Conservation (phyloP, 2,113 vertebrate genomes). For the Amblyopsis rosae region DNA sequence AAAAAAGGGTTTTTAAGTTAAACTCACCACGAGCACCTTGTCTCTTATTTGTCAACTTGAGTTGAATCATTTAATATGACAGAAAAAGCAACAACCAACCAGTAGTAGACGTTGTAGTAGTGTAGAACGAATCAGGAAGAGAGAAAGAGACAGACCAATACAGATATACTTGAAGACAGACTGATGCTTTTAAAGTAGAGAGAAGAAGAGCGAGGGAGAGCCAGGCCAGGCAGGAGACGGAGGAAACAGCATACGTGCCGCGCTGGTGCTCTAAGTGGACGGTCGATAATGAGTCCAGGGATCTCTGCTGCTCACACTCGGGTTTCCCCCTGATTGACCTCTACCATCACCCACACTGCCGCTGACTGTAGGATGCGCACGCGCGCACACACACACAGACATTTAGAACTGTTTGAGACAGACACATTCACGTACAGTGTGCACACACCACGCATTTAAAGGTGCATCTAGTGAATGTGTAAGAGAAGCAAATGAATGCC, state of each 20-base stretch:
- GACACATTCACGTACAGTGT: neutral
- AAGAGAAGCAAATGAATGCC: no score
- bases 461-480: no score
- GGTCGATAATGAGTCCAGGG: slow-evolving; percentile 72
- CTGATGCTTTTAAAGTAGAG: neutral
- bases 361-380: slow-evolving; percentile 30
- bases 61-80: no score
- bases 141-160: neutral
- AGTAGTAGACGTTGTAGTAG: slow-evolving; percentile 22
- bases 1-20: no score
- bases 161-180: no score
- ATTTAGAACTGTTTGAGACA: slow-evolving; percentile 10
- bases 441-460: neutral
- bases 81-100: neutral
- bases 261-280: slow-evolving; percentile 63
- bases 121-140: neutral
- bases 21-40: no score
- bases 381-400: slow-evolving; percentile 15
- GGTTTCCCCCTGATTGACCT: slow-evolving; percentile 78
- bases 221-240: neutral
- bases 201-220: neutral
- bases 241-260: slow-evolving; percentile 56
- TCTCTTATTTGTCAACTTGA: no score
- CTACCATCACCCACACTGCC: slow-evolving; percentile 46
- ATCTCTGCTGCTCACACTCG: slow-evolving; percentile 67